These are phyloP conservation scores for Conopomorpha cramerella DNA, from an alignment of 1,140 invertebrate species.

Conservation along the genomic window DNA sequence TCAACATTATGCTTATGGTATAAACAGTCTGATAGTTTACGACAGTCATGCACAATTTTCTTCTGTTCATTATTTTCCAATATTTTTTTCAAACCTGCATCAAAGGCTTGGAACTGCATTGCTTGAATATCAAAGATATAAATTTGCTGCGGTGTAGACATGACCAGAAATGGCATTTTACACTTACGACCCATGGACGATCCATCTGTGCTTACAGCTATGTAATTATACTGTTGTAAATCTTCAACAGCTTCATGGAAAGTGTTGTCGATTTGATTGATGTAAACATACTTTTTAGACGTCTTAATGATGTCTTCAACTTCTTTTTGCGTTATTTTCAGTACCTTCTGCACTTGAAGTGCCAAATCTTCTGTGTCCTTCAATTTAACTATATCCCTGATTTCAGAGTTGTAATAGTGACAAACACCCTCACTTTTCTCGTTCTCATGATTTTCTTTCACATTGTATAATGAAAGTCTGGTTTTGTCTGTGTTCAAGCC, in stretches of 20 bases:
- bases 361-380: conserved; percentile 21
- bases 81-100: conserved; percentile 42
- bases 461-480: conserved; percentile 46
- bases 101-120: conserved; percentile 52
- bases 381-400: conserved; percentile 39
- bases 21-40: conserved; percentile 54
- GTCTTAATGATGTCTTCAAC: conserved; percentile 40
- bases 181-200: conserved; percentile 49
- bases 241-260: conserved; percentile 46
- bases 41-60: conserved; percentile 57
- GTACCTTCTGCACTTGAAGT: conserved; percentile 12
- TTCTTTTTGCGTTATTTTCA: conserved; percentile 47
- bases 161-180: conserved; percentile 48
- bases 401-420: conserved; percentile 46
- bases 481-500: conserved; percentile 46
- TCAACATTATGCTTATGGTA: conserved; percentile 54
- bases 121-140: conserved; percentile 58
- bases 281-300: conserved; percentile 44
- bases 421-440: conserved; percentile 28
- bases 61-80: conserved; percentile 45
- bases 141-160: conserved; percentile 48
- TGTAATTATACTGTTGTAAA: conserved; percentile 31
- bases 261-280: conserved; percentile 48
- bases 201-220: conserved; percentile 46
- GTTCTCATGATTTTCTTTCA: conserved; percentile 46